Percentiles rank a stretch among this genome's conserved stretches.
Conservation (phyloP, 1,140 invertebrate genomes). For the Musca domestica region DNA sequence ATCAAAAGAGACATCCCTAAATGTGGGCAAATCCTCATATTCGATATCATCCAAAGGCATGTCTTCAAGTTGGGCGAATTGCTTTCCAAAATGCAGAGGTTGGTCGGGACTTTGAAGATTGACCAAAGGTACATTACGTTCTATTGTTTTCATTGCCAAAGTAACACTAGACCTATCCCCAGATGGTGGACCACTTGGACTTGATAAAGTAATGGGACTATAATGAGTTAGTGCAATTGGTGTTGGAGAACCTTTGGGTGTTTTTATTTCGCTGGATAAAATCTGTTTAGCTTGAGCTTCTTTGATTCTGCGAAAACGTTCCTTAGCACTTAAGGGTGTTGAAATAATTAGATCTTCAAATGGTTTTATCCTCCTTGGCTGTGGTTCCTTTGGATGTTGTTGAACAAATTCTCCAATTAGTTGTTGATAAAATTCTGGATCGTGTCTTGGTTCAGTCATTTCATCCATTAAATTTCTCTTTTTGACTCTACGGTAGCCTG, state of each 20-base stretch:
- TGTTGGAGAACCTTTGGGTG: too few species aligned
- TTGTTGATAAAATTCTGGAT: too few species aligned
- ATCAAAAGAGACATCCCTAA: neutral
- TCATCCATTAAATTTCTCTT: too few species aligned
- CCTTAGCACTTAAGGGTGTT: neutral
- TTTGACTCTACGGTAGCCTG: too few species aligned
- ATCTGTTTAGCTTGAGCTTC: neutral
- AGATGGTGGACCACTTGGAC: neutral
- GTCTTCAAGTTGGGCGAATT: neutral
- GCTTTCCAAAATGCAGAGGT: neutral
- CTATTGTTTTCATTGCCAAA: too few species aligned
- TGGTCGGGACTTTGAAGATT: too few species aligned
- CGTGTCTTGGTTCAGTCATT: too few species aligned
- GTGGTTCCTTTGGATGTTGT: neutral
- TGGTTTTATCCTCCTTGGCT: neutral
- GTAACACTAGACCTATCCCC: too few species aligned
- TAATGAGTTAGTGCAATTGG: neutral
- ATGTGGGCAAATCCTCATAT: neutral
- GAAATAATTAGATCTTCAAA: too few species aligned
- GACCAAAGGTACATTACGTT: too few species aligned
- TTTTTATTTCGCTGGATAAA: too few species aligned
- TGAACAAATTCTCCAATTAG: too few species aligned
- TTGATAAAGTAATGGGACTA: neutral
- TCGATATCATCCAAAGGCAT: conserved; percentile 8
- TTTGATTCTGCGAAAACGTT: neutral